Base-by-base conservation (phyloP, 92 coral and sea anemone genomes). In the Palythoa grandiflora region DNA sequence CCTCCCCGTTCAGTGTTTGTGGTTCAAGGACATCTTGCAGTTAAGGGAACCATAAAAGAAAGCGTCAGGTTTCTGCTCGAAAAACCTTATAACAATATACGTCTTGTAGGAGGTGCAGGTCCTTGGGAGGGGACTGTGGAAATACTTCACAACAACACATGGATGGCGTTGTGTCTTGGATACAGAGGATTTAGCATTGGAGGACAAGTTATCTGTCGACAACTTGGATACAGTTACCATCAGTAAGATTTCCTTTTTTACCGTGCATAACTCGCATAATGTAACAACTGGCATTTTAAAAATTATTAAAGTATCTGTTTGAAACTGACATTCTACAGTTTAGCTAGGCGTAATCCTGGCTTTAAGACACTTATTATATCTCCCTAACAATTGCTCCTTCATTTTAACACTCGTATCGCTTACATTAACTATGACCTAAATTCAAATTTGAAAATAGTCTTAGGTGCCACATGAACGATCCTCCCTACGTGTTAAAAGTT, bases 101-200 rank as follows among this genome's bases (percentile, higher is more conserved):
- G 94, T 36, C 80, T 93, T 59, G 71, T 74, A 14, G 79, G 91
- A 6, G 94, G 95, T 17, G 75, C 80, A 50, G 92, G 94, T 9
- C 90, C 93, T 39, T 93, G 95, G 95, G 88, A 84, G 21, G 94
- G 95, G 8, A 75, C 78, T 11, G 66, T 93, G 19, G 95, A 93
- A 57, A 52, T 91, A 35, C 61, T 50, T 13, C 21, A 65, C 2
- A 93, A 93, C 63, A 50, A 75, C 47, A 91, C 92, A 1, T 93
- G 95, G 95, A 71, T 75, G 81, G 78, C 90, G 12, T 2, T 91
- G 73, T 93, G 95, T 48, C 48, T 53, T 13, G 79, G 86, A 0
- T 48, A 85, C 83, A 38, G 87, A 39, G 72, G 63, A 14, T 77
- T 78, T 76, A 19, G 78, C 2, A 75, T 9, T 9, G 92, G 91